A percentile compares a stretch with the other conserved stretches of the same genome.
Evolutionary conservation across 2,113 vertebrate species (phyloP).

Genomic region (Jaculus jaculus): DNA sequence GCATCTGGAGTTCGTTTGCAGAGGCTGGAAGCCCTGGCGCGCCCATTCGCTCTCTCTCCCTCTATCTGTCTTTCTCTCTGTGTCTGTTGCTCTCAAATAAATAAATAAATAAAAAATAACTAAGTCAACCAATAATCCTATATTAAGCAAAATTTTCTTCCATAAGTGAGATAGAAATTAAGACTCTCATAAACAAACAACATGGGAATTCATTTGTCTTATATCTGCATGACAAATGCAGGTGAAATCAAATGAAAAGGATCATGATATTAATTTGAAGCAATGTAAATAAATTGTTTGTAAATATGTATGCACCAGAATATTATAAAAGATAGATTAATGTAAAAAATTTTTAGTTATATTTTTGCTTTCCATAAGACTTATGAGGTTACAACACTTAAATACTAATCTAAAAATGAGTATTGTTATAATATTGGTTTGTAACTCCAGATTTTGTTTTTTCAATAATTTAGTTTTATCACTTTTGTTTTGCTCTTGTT

Average conservation of each 20-base stretch:
- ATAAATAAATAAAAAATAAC: background rate
- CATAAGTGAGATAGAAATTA: background rate
- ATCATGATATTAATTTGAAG: background rate
- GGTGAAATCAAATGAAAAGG: background rate
- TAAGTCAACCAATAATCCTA: background rate
- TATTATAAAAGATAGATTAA: background rate
- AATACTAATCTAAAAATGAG: background rate
- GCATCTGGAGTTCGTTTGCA: no score
- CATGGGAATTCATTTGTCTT: background rate
- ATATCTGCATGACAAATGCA: background rate
- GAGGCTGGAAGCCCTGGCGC: no score
- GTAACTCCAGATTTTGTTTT: background rate
- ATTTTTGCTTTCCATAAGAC: background rate
- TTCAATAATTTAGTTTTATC: no score
- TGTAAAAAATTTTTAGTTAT: background rate
- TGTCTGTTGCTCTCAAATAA: no score
- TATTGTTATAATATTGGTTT: background rate
- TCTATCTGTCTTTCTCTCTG: no score
- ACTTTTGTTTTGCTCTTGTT: no score
- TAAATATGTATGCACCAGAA: background rate
- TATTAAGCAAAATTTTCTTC: background rate
- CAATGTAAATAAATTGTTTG: background rate
- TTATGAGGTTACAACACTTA: background rate
- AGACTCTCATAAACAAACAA: background rate
- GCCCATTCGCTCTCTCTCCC: no score